Percentiles rank a stretch among this genome's conserved stretches.
Conservation (phyloP, 1,140 invertebrate genomes). For the Gonatopus flavifemur region DNA sequence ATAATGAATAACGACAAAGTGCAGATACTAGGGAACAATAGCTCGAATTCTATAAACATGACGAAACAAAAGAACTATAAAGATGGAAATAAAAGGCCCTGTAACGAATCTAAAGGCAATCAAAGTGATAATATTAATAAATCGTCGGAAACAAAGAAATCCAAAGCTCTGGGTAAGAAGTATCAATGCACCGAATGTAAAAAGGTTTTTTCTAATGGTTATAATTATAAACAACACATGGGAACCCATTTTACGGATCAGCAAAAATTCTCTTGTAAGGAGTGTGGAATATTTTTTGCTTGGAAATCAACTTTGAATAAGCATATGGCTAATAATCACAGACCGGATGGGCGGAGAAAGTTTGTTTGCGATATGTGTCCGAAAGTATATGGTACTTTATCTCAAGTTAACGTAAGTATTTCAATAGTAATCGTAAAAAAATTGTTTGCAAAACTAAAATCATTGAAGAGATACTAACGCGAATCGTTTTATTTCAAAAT, state of each 20-base stretch:
- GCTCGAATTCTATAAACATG: background rate
- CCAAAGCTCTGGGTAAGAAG: conserved; percentile 26
- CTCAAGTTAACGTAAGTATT: conserved; percentile 47
- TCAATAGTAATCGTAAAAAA: background rate
- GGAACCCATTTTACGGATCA: conserved; percentile 48
- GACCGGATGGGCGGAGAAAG: conserved; percentile 41
- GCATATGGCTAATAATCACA: conserved; percentile 44
- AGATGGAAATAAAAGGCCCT: background rate
- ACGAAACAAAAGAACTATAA: background rate
- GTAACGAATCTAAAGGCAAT: background rate
- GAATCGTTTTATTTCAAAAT: no score
- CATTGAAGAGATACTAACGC: no score
- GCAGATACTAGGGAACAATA: background rate
- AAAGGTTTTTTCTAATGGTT: conserved; percentile 43
- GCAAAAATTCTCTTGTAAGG: conserved; percentile 49
- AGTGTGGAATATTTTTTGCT: conserved; percentile 45
- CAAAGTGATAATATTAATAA: conserved; percentile 5
- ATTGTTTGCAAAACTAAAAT: no score
- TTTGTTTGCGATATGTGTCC: conserved; percentile 50
- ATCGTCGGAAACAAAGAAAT: conserved; percentile 14
- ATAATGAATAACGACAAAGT: conserved; percentile 1
- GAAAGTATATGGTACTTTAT: conserved; percentile 46
- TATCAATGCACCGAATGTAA: conserved; percentile 44
- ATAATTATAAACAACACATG: conserved; percentile 49
- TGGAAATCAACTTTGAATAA: conserved; percentile 54